Percentiles rank a stretch among this genome's conserved stretches.
Conservation (phyloP, 2,113 vertebrate genomes). For the Vulpes lagopus region DNA sequence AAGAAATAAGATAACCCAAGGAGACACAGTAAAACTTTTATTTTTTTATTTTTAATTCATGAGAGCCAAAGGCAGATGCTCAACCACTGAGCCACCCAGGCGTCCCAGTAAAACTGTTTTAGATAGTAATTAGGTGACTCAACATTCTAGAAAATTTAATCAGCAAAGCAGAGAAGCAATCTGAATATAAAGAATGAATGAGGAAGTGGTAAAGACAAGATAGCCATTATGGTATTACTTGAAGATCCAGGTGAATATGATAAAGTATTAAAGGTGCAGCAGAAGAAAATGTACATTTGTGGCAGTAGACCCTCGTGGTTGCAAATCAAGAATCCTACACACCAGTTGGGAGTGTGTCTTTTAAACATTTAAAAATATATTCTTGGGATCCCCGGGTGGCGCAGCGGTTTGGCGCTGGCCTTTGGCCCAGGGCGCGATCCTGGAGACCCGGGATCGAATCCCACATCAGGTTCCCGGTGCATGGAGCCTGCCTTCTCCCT, state of each 20-base stretch:
- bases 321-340: background rate
- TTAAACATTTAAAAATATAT: constrained; percentile 21
- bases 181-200: background rate
- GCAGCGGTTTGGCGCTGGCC: too few species aligned
- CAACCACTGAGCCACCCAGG: too few species aligned
- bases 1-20: constrained; percentile 11
- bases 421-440: too few species aligned
- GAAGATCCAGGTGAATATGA: constrained; percentile 19
- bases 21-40: background rate
- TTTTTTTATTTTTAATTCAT: too few species aligned
- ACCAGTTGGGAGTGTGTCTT: background rate
- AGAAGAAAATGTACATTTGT: constrained; percentile 9
- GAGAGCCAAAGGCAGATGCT: too few species aligned
- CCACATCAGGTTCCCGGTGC: too few species aligned
- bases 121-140: background rate
- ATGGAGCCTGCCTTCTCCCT: too few species aligned
- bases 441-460: too few species aligned
- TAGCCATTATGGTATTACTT: background rate
- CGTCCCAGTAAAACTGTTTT: background rate
- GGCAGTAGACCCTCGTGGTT: background rate
- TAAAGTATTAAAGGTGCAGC: background rate
- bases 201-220: background rate
- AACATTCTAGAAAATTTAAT: constrained; percentile 23
- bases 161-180: constrained; percentile 17
- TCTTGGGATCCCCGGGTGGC: too few species aligned